A percentile compares a stretch with the other conserved stretches of the same genome.
Evolutionary conservation across 2,113 vertebrate genomes (phyloP).

Genomic region (Upupa epops): DNA sequence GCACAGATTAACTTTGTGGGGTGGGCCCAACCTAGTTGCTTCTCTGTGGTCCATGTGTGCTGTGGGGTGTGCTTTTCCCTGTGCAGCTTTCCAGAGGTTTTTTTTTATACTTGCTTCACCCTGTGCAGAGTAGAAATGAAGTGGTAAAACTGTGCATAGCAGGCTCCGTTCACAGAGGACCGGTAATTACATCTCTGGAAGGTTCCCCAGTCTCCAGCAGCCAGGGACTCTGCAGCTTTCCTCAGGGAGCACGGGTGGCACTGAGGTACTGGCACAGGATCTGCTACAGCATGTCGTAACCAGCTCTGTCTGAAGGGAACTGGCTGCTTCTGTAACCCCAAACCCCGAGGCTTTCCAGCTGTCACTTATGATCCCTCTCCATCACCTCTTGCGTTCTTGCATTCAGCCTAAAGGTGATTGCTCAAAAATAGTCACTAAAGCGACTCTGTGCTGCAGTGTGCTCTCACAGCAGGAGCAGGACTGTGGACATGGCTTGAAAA

Average conservation of each 20-base stretch:
- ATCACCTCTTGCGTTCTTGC: neutral
- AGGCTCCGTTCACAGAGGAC: neutral
- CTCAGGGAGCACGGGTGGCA: neutral
- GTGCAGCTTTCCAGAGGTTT: neutral
- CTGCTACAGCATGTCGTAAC: too few relatives aligned
- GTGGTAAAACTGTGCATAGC: neutral
- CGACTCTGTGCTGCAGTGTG: neutral
- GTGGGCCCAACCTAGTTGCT: neutral
- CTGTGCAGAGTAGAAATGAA: neutral
- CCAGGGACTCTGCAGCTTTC: neutral
- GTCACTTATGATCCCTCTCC: neutral
- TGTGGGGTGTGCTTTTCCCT: neutral
- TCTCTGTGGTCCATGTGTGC: neutral
- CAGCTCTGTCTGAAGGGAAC: neutral
- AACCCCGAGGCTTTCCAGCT: neutral
- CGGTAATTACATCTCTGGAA: neutral
- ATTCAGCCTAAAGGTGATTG: neutral
- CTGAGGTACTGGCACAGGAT: neutral
- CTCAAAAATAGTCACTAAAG: neutral
- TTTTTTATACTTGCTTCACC: neutral
- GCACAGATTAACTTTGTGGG: neutral
- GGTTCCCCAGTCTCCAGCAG: neutral
- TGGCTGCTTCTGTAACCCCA: neutral
- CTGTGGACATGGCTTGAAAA: neutral
- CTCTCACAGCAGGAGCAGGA: accelerated